Evolutionary conservation across 2,888 invertebrate species (phyloP), one percentile per base, ranked within the genome.

Genomic region (Hypomecis atomaria): DNA sequence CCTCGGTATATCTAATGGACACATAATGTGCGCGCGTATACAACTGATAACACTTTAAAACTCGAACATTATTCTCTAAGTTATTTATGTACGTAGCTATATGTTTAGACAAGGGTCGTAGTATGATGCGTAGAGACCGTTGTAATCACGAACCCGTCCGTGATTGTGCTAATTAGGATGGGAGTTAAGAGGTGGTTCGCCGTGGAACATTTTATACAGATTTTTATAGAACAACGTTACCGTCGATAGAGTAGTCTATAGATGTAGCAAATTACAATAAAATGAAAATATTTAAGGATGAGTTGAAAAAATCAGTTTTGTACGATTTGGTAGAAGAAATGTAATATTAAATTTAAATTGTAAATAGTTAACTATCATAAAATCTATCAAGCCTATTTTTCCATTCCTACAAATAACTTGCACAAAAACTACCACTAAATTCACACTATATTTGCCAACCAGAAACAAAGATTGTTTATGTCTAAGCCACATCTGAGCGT

Each of bases 141-240:
- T 76, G 74, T 77, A 81, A 83, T 82, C 78, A 86, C 79, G 84
- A 87, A 87, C 92, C 72, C 92, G 92, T 92, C 92, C 92, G 88
- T 84, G 89, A 86, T 82, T 86, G 86, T 89, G 87, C 82, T 86
- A 84, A 75, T 56, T 65, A 60, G 70, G 71, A 72, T 74, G 78
- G 71, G 44, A 56, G 47, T 54, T n/a, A 13, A 36, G 43, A 49
- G 70, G 67, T 73, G 70, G 66, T 75, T 73, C 71, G 68, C 73
- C 71, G 57, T 53, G 57, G 40, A 55, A 66, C 69, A 72, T 77
- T 75, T 79, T 79, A 74, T 78, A 81, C 73, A 55, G 66, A 72
- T 68, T 70, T 79, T 75, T 68, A 66, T 74, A 62, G 62, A 62
- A 50, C 59, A 58, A 54, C 57, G 47, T 62, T 57, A 47, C 23